These are phyloP conservation scores for Hydrophis major DNA, from an alignment of 2,797 vertebrate genomes.

Conservation along the genomic window DNA sequence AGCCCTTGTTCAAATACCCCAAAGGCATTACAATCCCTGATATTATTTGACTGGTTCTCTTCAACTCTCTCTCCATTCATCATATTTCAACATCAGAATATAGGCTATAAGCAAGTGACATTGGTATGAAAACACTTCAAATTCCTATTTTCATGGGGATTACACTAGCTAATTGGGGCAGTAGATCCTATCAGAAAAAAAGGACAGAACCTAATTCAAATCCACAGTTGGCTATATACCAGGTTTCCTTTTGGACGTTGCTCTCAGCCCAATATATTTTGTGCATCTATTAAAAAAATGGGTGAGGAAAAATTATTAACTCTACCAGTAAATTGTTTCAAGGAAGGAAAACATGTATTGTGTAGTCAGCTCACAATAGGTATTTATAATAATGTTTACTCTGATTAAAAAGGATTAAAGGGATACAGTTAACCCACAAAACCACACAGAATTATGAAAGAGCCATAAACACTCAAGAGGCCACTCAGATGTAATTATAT, in stretches of 20 bases:
- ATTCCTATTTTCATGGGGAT: neutral
- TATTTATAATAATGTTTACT: neutral
- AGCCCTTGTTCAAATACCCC: neutral
- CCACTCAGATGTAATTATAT: neutral
- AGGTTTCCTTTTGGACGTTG: neutral
- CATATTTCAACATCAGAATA: neutral
- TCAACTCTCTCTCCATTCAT: neutral
- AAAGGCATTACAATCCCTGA: neutral
- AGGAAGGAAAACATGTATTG: neutral
- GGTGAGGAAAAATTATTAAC: neutral
- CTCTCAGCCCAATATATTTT: neutral
- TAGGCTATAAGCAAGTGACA: neutral
- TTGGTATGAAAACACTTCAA: neutral
- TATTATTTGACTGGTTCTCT: neutral
- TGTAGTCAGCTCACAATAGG: neutral
- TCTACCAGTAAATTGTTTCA: neutral
- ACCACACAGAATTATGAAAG: neutral
- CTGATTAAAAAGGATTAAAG: neutral
- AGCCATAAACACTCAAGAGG: neutral
- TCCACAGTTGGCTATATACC: neutral
- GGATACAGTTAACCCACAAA: neutral
- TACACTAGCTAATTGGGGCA: neutral
- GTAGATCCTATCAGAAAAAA: neutral
- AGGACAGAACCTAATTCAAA: neutral
- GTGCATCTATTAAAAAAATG: neutral